These are phyloP conservation scores for Neolamprologus tretocephalus DNA, from an alignment of 2,113 vertebrate species.

Conservation along the genomic window DNA sequence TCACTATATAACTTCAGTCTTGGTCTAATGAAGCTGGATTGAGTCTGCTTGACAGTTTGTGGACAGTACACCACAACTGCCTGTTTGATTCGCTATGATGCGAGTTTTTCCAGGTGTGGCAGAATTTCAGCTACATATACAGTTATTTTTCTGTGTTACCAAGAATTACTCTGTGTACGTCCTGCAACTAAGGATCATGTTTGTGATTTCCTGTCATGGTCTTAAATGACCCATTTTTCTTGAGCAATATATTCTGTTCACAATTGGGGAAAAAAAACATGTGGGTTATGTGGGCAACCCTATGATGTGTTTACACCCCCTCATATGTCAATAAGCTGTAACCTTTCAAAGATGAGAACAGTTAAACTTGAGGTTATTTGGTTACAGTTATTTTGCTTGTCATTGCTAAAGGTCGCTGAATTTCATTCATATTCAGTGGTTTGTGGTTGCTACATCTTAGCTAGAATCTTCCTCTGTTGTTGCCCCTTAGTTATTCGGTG, in stretches of 20 bases:
- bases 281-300: background rate
- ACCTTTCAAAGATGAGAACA: background rate
- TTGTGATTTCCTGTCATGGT: background rate
- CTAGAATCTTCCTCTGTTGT: background rate
- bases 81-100: background rate
- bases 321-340: background rate
- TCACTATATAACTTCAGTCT: background rate
- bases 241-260: background rate
- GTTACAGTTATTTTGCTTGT: background rate
- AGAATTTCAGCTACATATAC: background rate
- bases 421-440: background rate
- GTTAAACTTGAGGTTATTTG: background rate
- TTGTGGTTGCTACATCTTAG: background rate
- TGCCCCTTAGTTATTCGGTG: background rate
- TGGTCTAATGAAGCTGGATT: background rate
- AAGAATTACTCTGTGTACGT: background rate
- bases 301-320: background rate
- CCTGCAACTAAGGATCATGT: background rate
- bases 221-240: background rate
- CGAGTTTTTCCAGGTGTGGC: constrained; percentile 25
- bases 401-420: background rate
- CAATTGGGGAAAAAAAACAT: background rate
- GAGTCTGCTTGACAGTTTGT: background rate
- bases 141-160: background rate
- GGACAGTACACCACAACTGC: background rate